Conservation (phyloP, 2,888 invertebrate genomes). For the Synanthedon vespiformis region DNA sequence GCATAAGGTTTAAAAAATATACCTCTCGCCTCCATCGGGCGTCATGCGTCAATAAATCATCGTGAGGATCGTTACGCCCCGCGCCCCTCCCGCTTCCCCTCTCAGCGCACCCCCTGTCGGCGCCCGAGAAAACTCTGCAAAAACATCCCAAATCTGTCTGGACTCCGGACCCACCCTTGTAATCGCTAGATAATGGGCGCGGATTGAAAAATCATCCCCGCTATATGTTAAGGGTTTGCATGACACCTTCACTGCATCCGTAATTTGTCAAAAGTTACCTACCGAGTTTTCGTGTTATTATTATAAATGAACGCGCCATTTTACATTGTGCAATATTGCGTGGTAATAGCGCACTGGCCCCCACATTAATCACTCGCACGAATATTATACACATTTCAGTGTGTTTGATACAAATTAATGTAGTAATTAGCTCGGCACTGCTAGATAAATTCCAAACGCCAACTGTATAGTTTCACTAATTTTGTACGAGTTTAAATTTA, state of each 20-base stretch:
- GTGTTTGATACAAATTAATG: neutral
- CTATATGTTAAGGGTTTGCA: slow-evolving; percentile 35
- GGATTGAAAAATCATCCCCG: slow-evolving; percentile 64
- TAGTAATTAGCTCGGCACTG: no score
- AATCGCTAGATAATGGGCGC: slow-evolving; percentile 62
- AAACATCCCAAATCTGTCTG: slow-evolving; percentile 57
- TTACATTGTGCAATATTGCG: neutral
- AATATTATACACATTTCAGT: neutral
- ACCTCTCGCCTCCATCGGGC: slow-evolving; percentile 29
- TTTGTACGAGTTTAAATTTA: neutral
- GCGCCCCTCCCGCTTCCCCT: slow-evolving; percentile 16
- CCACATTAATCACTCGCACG: neutral
- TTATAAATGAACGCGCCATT: neutral
- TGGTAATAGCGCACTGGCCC: neutral
- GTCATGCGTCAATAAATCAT: slow-evolving; percentile 51
- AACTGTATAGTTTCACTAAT: neutral
- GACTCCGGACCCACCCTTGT: slow-evolving; percentile 61
- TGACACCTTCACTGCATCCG: neutral
- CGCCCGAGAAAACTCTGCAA: slow-evolving; percentile 23
- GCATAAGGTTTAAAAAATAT: slow-evolving; percentile 41
- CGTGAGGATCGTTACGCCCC: slow-evolving; percentile 26
- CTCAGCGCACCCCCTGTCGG: slow-evolving; percentile 4
- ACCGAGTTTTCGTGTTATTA: neutral
- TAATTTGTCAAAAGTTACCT: neutral
- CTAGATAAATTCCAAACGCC: no score